Evolutionary conservation across 1,140 invertebrate genomes (phyloP).

Genomic region (Aphaenogaster rudis): DNA sequence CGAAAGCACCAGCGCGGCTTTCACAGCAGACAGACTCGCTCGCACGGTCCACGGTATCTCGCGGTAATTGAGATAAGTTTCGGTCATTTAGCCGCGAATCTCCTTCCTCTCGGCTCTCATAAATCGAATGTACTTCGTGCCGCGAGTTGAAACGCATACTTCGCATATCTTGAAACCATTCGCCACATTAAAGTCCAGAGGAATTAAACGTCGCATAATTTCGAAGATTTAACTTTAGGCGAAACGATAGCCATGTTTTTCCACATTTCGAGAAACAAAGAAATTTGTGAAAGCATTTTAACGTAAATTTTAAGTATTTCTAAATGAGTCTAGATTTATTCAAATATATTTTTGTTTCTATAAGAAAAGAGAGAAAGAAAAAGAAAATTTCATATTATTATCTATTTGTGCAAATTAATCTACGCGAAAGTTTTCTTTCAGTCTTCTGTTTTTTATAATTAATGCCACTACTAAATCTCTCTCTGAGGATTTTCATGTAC

Average conservation of each 20-base stretch:
- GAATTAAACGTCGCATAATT: conserved; percentile 6
- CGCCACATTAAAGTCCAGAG: neutral
- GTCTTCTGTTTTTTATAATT: neutral
- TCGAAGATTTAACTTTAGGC: neutral
- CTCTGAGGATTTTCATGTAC: neutral
- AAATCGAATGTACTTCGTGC: conserved; percentile 43
- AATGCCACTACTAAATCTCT: neutral
- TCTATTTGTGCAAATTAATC: neutral
- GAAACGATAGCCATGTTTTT: neutral
- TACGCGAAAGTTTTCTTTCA: neutral
- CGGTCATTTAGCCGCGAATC: conserved; percentile 57
- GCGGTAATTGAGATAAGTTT: conserved; percentile 74
- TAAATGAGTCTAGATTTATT: neutral
- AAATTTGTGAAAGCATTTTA: neutral
- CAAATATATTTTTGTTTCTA: neutral
- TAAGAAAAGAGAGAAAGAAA: neutral
- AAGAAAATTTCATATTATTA: neutral
- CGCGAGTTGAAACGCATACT: conserved; percentile 13
- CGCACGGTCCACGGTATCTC: conserved; percentile 70
- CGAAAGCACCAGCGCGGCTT: conserved; percentile 70
- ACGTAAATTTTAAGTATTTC: neutral
- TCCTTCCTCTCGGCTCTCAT: conserved; percentile 37
- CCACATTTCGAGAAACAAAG: neutral
- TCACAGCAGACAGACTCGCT: conserved; percentile 46
- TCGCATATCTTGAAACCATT: neutral